A percentile compares a stretch with the other conserved stretches of the same genome.
Conservation (phyloP, 2,113 vertebrate species). For the Colaptes auratus region DNA sequence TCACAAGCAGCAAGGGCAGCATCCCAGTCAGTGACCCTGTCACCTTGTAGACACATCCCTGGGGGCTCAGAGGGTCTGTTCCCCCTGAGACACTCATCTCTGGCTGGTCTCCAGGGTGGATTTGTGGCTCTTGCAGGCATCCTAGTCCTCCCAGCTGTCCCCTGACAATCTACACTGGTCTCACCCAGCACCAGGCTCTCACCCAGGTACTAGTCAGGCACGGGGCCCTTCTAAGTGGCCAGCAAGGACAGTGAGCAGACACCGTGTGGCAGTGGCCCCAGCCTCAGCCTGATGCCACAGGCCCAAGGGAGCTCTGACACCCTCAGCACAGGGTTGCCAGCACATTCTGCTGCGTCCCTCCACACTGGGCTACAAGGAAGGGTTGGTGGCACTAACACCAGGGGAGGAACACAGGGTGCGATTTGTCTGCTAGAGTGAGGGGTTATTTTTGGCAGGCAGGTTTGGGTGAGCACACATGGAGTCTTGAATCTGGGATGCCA, state of each 20-base stretch:
- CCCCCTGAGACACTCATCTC: background rate
- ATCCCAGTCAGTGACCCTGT: background rate
- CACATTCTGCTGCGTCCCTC: background rate
- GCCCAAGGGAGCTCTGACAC: background rate
- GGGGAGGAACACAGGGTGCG: background rate
- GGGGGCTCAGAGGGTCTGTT: background rate
- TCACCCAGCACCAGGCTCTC: background rate
- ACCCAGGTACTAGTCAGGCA: background rate
- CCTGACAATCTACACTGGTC: constrained; percentile 27
- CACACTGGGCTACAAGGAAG: background rate
- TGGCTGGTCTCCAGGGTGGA: constrained; percentile 45
- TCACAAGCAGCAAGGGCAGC: background rate
- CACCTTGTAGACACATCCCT: background rate
- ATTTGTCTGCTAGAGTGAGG: accelerated
- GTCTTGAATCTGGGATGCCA: background rate
- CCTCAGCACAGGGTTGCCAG: background rate
- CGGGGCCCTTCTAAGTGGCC: accelerated
- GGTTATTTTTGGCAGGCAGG: background rate
- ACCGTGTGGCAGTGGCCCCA: accelerated
- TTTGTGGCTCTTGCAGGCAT: constrained; percentile 46
- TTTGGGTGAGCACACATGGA: accelerated
- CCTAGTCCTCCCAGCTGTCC: constrained; percentile 61
- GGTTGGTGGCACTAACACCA: background rate
- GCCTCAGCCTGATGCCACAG: background rate
- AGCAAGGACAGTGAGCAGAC: background rate